phyloP scores from a whole-genome alignment of 2,113 vertebrate genomes.

The Eptesicus fuscus region DNA sequence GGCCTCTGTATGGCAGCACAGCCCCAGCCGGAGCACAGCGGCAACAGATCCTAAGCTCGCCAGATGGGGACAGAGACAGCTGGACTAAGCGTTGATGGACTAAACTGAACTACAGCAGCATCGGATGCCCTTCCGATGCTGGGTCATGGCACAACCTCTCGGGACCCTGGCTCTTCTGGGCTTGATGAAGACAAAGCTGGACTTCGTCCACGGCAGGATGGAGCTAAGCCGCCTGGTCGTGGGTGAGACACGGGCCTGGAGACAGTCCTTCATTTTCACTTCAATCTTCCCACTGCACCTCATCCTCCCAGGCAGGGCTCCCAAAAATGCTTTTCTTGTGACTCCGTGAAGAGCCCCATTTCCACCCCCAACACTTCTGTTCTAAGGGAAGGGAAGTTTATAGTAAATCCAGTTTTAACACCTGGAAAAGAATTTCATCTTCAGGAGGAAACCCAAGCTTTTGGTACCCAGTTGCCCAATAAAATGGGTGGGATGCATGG shows the following conservation, averaged over 20 bases:
- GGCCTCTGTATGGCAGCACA: too few species aligned
- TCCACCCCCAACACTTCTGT: not conserved
- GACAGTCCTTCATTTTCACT: not conserved
- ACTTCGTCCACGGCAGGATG: not conserved
- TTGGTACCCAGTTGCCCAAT: not conserved
- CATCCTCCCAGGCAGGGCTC: not conserved
- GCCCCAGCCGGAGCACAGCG: not conserved
- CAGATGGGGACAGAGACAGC: not conserved
- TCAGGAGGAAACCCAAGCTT: not conserved
- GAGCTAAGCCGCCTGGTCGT: not conserved
- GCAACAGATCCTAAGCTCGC: not conserved
- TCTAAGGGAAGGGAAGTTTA: not conserved
- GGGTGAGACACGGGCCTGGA: not conserved
- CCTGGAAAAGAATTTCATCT: not conserved
- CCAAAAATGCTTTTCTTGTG: not conserved
- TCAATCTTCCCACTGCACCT: not conserved
- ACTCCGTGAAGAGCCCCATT: not conserved
- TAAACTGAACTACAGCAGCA: not conserved
- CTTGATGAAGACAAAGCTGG: not conserved
- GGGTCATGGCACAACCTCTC: not conserved
- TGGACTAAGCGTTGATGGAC: not conserved
- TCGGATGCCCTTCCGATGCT: not conserved
- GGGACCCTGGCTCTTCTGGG: not conserved
- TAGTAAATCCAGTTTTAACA: not conserved
- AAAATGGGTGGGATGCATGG: not conserved